Percentiles rank a stretch among this genome's conserved stretches.
Conservation (phyloP, 2,888 invertebrate species). For the Himalopsyche japonica region DNA sequence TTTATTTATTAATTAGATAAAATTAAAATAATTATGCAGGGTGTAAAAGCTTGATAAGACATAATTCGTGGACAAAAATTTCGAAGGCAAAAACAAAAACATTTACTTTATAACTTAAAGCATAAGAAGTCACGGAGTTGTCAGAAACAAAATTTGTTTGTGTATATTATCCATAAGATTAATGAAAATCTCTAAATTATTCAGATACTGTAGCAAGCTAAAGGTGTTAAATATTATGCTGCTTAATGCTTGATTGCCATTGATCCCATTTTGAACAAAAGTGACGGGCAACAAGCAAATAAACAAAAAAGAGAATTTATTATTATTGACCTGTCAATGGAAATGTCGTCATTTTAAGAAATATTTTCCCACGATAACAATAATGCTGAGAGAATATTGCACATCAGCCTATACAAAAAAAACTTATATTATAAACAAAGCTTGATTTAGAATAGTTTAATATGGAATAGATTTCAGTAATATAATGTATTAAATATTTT, state of each 20-base stretch:
- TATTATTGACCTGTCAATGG: background rate
- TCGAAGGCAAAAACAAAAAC: background rate
- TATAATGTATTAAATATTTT: too few relatives aligned
- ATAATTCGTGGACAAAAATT: background rate
- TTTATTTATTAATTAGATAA: too few relatives aligned
- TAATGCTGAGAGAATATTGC: background rate
- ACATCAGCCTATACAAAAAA: background rate
- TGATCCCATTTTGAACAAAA: background rate
- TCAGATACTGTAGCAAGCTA: background rate
- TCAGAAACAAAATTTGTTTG: background rate
- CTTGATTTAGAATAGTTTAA: too few relatives aligned
- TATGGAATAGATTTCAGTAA: too few relatives aligned
- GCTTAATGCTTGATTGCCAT: background rate
- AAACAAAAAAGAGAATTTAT: background rate
- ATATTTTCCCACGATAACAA: background rate
- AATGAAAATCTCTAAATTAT: too few relatives aligned
- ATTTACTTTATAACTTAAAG: background rate
- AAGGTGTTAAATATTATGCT: background rate
- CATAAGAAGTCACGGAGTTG: background rate
- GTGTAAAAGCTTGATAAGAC: background rate
- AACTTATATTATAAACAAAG: too few relatives aligned
- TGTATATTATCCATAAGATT: background rate
- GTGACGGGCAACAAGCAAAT: background rate
- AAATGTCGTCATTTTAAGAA: background rate
- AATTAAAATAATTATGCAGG: background rate